These are phyloP conservation scores for Barbus barbus DNA, from an alignment of 2,113 vertebrate species.

Conservation along the genomic window DNA sequence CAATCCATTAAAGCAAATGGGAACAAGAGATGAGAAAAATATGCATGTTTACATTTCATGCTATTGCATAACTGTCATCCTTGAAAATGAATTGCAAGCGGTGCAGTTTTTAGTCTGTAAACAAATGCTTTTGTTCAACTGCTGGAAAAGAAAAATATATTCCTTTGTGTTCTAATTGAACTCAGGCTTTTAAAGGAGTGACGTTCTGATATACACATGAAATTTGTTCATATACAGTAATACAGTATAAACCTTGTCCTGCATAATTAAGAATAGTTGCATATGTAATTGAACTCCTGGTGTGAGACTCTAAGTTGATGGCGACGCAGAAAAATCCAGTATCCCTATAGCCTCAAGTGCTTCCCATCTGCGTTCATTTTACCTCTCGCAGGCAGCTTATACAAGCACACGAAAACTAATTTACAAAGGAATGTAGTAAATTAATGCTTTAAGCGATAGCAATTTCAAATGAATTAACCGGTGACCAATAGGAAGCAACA, in stretches of 20 bases:
- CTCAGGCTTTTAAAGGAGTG: neutral
- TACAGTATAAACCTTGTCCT: neutral
- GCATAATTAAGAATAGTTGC: neutral
- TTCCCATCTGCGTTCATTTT: conserved; percentile 20
- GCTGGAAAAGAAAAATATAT: neutral
- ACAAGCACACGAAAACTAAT: neutral
- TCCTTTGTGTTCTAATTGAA: conserved; percentile 17
- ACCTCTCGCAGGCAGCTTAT: conserved; percentile 3
- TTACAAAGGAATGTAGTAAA: conserved; percentile 19
- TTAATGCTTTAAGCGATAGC: neutral
- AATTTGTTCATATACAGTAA: neutral
- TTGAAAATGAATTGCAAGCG: neutral
- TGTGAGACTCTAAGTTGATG: conserved; percentile 12
- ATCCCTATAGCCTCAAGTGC: conserved; percentile 4
- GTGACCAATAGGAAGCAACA: neutral
- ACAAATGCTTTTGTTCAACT: neutral
- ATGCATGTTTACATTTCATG: neutral
- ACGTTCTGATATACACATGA: too few species aligned
- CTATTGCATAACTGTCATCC: neutral
- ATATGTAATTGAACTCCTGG: conserved; percentile 9
- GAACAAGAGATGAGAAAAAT: neutral
- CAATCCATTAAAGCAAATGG: neutral
- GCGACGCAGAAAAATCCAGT: conserved; percentile 17
- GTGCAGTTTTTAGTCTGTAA: neutral
- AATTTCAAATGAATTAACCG: neutral